phyloP scores from a whole-genome alignment of 2,888 invertebrate genomes.

The Actias luna region DNA sequence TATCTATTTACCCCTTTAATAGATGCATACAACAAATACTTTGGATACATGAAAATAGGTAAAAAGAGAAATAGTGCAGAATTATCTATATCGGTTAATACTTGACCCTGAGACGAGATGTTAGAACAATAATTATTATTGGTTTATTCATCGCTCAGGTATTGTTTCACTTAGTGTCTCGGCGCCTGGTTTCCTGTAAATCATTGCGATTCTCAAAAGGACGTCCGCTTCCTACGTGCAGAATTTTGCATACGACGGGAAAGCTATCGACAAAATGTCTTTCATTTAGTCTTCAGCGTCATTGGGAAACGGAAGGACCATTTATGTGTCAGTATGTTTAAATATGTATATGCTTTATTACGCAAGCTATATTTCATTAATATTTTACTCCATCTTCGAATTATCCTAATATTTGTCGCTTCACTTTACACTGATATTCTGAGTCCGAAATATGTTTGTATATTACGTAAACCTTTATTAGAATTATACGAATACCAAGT shows the following conservation, averaged over 20 bases:
- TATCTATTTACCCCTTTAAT: neutral
- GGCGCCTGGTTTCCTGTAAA: conserved; percentile 62
- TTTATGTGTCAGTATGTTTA: conserved; percentile 27
- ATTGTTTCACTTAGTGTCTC: conserved; percentile 56
- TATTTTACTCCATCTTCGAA: neutral
- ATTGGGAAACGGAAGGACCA: conserved; percentile 53
- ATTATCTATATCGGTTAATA: conserved; percentile 8
- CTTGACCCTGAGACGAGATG: conserved; percentile 25
- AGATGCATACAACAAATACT: neutral
- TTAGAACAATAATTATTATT: conserved; percentile 25
- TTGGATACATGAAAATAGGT: neutral
- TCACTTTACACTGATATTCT: neutral
- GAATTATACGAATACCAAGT: neutral
- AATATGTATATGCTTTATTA: conserved; percentile 5
- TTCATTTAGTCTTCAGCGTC: conserved; percentile 40
- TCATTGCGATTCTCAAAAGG: conserved; percentile 55
- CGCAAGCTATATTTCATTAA: neutral
- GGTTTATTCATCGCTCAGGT: conserved; percentile 41
- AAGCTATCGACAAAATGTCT: conserved; percentile 45
- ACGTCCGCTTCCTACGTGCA: conserved; percentile 71
- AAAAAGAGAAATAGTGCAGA: conserved; percentile 6
- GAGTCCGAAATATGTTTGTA: too few species aligned
- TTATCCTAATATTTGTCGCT: neutral
- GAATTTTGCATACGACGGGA: conserved; percentile 59
- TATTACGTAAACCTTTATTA: too few species aligned